Base-by-base conservation (phyloP, 2,888 invertebrate genomes). In the Automeris io region DNA sequence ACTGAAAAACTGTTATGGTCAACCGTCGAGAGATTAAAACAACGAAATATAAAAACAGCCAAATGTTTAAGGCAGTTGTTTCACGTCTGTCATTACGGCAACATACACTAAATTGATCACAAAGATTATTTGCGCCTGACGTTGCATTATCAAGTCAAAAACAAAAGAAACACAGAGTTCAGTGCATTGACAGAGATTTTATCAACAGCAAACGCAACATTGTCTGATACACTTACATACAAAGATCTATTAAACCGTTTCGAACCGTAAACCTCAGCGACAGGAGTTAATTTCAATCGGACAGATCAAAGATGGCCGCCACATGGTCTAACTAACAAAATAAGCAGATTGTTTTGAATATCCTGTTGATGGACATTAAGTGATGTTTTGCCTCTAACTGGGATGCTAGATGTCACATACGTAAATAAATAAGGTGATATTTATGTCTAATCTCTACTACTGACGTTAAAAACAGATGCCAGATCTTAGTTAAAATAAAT, bases 291-390 rank as follows among this genome's bases (percentile, higher is more conserved):
- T 51, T 44, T 53, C 9, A 37, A 42, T 50, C 40, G 18, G 22
- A 26, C 22, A 21, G 18, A 16, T 36, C 16, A 24, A 40, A 25
- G 8, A 40, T 33, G 54, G 52, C 43, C 45, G 46, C 63, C 70
- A 74, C 62, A 71, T 70, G 70, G 68, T 64, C 63, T 67, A 71
- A 77, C 76, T 74, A 75, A 76, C 73, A 63, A 73, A 79, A 78
- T 75, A 77, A 70, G 66, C 70, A 58, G 57, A 71, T 74, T 76
- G 77, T 72, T 78, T 73, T 64, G 68, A 61, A 57, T 57, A 64
- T 64, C 60, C 61, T 67, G 74, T 60, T 74, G 81, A 81, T 63
- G 54, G 76, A 72, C 68, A 63, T 69, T 72, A 69, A 74, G 73
- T 73, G 71, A 33, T 40, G 55, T 49, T 56, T 56, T 54, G 61